Conservation (phyloP, 2,888 invertebrate genomes). For the Leucophora obtusa region DNA sequence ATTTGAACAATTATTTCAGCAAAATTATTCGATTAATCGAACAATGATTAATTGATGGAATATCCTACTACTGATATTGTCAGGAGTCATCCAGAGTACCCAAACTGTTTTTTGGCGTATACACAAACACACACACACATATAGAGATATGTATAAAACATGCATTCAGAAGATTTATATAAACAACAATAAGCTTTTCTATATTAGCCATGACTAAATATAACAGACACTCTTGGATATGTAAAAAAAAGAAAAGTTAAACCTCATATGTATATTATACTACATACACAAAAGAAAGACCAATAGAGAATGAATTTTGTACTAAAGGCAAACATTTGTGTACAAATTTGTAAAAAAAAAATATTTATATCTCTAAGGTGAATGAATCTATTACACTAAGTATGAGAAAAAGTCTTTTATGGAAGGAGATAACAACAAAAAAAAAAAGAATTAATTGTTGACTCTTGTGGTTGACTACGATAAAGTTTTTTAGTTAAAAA, state of each 20-base stretch:
- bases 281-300: constrained; percentile 14
- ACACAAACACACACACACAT: no score
- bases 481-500: no score
- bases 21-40: no score
- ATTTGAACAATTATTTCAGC: no score
- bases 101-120: no score
- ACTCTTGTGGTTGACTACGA: no score
- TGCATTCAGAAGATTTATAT: constrained; percentile 12
- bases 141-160: neutral
- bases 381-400: no score
- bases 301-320: constrained; percentile 3
- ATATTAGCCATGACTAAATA: constrained; percentile 44
- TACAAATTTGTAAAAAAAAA: neutral
- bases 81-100: constrained; percentile 23
- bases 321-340: neutral
- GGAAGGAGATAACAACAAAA: no score
- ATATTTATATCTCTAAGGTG: no score
- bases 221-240: constrained; percentile 4
- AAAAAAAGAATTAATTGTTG: no score
- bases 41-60: no score
- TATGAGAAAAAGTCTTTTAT: no score
- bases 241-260: constrained; percentile 13
- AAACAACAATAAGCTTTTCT: constrained; percentile 40
- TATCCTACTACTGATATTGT: constrained; percentile 1
- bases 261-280: constrained; percentile 31